Base-by-base conservation (phyloP, 2,113 vertebrate genomes). In the Ochotona princeps region DNA sequence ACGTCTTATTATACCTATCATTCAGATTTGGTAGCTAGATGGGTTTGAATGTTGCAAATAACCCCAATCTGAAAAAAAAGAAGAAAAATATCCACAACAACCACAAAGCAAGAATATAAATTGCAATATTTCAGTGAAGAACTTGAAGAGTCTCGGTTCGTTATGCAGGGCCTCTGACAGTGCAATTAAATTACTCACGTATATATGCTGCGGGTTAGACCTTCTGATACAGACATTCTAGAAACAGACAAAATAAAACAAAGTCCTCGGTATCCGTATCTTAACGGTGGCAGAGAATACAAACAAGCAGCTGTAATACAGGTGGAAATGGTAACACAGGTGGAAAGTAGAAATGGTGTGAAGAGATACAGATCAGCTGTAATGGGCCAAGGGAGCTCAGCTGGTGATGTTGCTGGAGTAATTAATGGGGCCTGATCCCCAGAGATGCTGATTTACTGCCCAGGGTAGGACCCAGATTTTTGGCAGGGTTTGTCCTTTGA, bases 11-110 rank as follows among this genome's bases (percentile, higher is more conserved):
- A 65, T 57, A 11, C 3, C 4, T 21, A 51, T 60, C 32, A 32
- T 12, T 17, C 15, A 70, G 20, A 30, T 86, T 91, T 25, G 8
- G 7, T 21, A 25, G 63, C 69, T 63, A 82, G 63, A 54, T 61
- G 51, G 12, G 67, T 72, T 66, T 93, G 65, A 73, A 60, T 73
- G 79, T 74, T 86, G 78, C 88, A 80, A 80, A 87, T 28, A 70
- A 80, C 30, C 12, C 49, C n/a, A 11, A 6, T 28, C 44, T 30
- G 11, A 90, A 92, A 44, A 44, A 73, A 85, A 84, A 28, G 32
- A 73, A 28, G 8, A 35, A 60, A 79, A 63, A 75, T 44, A 44
- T 44, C 67, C 7, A 47, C 32, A 76, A 38, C 26, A 74, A n/a
- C 54, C 54, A 57, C 14, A 57, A 83, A 83, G 54, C 67, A 66